Percentiles rank a stretch among this genome's conserved stretches.
These are phyloP conservation scores for Cataglyphis cursor DNA, from an alignment of 2,888 invertebrate species.

Conservation along the genomic window DNA sequence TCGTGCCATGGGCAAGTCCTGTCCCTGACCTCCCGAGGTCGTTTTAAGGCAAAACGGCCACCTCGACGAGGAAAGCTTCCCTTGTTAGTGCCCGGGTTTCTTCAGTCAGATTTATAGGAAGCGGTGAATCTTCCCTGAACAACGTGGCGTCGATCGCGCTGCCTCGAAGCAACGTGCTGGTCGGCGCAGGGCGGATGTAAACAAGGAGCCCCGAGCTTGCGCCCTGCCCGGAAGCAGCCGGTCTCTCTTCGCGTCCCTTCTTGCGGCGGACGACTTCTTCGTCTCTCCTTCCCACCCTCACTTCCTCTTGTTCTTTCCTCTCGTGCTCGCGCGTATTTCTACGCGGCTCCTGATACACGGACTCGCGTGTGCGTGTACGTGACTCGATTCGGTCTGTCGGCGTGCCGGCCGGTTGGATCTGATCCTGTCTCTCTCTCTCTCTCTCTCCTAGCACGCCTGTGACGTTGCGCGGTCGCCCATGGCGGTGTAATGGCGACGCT, in stretches of 20 bases:
- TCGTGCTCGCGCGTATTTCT: conserved; percentile 19
- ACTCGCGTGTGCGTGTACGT: conserved; percentile 36
- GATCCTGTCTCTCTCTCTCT: conserved; percentile 24
- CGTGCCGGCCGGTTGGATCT: conserved; percentile 43
- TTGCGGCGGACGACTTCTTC: conserved; percentile 62
- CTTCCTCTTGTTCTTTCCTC: conserved; percentile 36
- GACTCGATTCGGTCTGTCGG: neutral
- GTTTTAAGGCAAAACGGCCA: neutral
- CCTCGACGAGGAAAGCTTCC: neutral
- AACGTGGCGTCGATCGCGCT: conserved; percentile 44
- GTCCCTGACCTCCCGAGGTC: conserved; percentile 27
- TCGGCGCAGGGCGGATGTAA: conserved; percentile 72
- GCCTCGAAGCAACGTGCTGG: conserved; percentile 68
- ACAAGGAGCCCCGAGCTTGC: conserved; percentile 74
- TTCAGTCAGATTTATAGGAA: neutral
- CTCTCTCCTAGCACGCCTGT: conserved; percentile 27
- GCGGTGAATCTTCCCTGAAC: neutral
- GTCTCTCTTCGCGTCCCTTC: conserved; percentile 66
- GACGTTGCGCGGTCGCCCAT: conserved; percentile 65
- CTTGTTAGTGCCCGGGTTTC: neutral
- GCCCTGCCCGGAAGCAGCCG: conserved; percentile 67
- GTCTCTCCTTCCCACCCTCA: conserved; percentile 33
- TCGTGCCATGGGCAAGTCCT: conserved; percentile 64
- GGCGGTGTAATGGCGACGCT: conserved; percentile 77
- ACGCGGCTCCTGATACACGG: neutral